Conservation (phyloP, 2,113 vertebrate genomes). For the Urocynchramus pylzowi region DNA sequence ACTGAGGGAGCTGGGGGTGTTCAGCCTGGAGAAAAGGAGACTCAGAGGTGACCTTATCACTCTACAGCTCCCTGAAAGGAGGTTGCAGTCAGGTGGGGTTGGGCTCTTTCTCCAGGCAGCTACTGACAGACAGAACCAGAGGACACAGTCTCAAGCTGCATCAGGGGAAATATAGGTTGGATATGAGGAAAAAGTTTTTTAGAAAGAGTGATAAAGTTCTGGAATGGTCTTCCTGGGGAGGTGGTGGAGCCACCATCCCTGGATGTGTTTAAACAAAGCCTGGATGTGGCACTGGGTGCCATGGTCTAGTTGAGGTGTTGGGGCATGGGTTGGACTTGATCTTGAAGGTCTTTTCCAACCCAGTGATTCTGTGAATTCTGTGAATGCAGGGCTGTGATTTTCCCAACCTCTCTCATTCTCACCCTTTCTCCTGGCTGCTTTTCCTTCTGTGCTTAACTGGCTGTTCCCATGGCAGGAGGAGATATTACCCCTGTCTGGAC, state of each 20-base stretch:
- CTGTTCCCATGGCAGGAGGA: neutral
- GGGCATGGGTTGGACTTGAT: no score
- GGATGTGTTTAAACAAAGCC: neutral
- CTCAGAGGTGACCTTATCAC: neutral
- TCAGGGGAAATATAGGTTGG: neutral
- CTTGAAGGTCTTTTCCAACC: neutral
- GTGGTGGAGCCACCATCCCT: neutral
- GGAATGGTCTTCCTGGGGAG: neutral
- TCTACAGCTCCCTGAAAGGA: neutral
- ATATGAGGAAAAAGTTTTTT: neutral
- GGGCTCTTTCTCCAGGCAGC: neutral
- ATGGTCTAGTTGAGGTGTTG: neutral
- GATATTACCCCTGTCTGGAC: neutral
- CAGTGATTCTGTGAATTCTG: neutral
- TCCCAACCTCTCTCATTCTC: rapidly evolving
- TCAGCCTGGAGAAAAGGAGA: neutral
- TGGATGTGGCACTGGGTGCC: neutral
- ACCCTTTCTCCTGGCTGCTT: neutral
- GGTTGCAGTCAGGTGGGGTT: neutral
- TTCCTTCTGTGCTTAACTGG: neutral
- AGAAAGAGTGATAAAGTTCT: neutral
- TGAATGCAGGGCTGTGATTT: neutral
- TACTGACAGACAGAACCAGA: neutral
- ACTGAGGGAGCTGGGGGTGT: neutral
- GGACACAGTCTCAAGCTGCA: rapidly evolving